Conservation (phyloP, 2,888 invertebrate species). For the Parochlus steinenii region DNA sequence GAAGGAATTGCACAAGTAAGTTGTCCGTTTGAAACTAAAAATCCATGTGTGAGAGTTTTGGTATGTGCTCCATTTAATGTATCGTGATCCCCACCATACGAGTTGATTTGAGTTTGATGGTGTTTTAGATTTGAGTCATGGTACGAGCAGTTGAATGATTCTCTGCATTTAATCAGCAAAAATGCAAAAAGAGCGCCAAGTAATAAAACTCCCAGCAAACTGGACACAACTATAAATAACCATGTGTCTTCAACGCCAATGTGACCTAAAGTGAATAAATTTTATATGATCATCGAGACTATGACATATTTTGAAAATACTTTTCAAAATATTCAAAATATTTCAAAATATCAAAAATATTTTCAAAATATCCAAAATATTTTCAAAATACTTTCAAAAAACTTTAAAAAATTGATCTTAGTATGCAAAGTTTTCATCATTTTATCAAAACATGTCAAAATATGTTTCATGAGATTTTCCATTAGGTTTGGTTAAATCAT, state of each 20-base stretch:
- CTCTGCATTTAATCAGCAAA: conserved; percentile 65
- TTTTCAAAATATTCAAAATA: too few species aligned
- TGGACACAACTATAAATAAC: conserved; percentile 63
- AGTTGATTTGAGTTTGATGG: conserved; percentile 12
- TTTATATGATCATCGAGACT: too few species aligned
- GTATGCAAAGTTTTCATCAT: too few species aligned
- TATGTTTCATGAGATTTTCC: too few species aligned
- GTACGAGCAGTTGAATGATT: conserved; percentile 34
- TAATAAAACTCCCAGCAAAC: conserved; percentile 62
- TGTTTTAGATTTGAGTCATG: conserved; percentile 15
- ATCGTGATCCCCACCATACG: conserved; percentile 19
- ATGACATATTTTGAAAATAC: too few species aligned
- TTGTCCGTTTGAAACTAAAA: conserved; percentile 6
- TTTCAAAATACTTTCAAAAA: too few species aligned
- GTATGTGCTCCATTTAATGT: too few species aligned
- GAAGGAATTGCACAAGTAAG: conserved; percentile 10
- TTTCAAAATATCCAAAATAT: too few species aligned
- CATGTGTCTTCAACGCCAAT: conserved; percentile 53
- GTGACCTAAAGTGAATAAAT: conserved; percentile 17
- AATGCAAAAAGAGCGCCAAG: conserved; percentile 62
- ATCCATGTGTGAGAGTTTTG: conserved; percentile 4
- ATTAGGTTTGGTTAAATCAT: too few species aligned
- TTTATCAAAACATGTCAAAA: too few species aligned
- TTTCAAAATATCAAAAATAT: too few species aligned
- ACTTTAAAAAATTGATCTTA: too few species aligned